Base-by-base conservation (phyloP, 2,888 invertebrate species). In the Galerucella nymphaeae region DNA sequence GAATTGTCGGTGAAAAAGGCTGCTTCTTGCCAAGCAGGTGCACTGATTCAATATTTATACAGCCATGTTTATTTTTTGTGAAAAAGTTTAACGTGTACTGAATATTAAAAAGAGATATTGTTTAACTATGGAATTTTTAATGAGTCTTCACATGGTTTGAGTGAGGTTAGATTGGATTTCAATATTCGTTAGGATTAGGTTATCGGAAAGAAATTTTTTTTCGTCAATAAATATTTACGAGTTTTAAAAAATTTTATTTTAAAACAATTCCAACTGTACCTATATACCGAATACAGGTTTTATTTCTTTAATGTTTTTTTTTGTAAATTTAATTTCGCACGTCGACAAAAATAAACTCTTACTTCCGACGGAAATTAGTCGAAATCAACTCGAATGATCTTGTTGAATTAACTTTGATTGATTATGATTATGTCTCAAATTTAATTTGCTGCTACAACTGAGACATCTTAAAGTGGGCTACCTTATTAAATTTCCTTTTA, bases 41-140 rank as follows among this genome's bases (percentile, higher is more conserved):
- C 77, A 80, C 74, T 81, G 76, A 80, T 81, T 81, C 81, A 82
- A 82, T 82, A 82, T 82, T 82, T 78, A 80, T 81, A 79, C 78
- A 81, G 80, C 80, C 74, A 72, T 74, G 66, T 75, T 75, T 77
- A 69, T 66, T 71, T 70, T 64, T 38, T 16, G 57, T 70, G 74
- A 67, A 66, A 72, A 66, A 66, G 59, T 48, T 16, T 16, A 18
- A 18, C 53, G 53, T 53, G 53, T 53, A 18, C 53, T 18, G 53
- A 53, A 53, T 53, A 53, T 18, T 53, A 53, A 53, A 18, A n/a
- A 16, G 30, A 53, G 53, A 10, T 16, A 53, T 50, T 16, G n/a
- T n/a, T 50, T 50, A 45, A 30, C 30, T 30, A 30, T 8, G 8
- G 5, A 30, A 30, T 8, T 30, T 30, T 30, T 30, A 30, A 30